Percentiles rank a stretch among this genome's conserved stretches.
phyloP scores from a whole-genome alignment of 1,140 invertebrate species.

The Pseudomyrmex cubaensis region DNA sequence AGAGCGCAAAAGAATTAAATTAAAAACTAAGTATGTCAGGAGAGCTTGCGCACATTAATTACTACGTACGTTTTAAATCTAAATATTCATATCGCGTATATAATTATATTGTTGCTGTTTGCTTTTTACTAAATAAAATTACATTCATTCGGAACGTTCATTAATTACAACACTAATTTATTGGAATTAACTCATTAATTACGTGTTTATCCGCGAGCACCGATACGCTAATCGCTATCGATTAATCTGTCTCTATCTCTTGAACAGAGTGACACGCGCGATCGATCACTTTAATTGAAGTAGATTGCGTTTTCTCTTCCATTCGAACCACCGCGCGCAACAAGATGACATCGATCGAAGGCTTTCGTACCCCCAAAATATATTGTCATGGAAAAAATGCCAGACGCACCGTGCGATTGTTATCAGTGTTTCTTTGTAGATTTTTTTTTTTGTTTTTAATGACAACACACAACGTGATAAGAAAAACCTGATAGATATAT shows the following conservation, averaged over 20 bases:
- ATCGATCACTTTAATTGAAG: slow-evolving; percentile 61
- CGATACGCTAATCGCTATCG: slow-evolving; percentile 55
- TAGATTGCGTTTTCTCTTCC: slow-evolving; percentile 50
- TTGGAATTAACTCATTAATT: slow-evolving; percentile 2
- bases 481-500: not conserved
- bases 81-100: too few relatives aligned
- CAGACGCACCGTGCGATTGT: slow-evolving; percentile 18
- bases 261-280: slow-evolving; percentile 24
- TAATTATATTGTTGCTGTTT: too few relatives aligned
- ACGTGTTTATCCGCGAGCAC: slow-evolving; percentile 21
- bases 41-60: too few relatives aligned
- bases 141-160: not conserved
- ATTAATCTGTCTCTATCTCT: slow-evolving; percentile 50
- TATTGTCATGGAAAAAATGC: slow-evolving; percentile 19
- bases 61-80: too few relatives aligned
- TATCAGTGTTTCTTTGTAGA: slow-evolving; percentile 21
- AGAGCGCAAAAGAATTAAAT: too few relatives aligned
- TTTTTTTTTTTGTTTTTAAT: slow-evolving; percentile 10
- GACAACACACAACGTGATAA: too few relatives aligned
- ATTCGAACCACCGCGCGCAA: slow-evolving; percentile 35
- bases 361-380: slow-evolving; percentile 13
- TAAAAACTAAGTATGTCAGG: too few relatives aligned
- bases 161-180: not conserved
- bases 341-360: slow-evolving; percentile 51
- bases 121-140: too few relatives aligned